Evolutionary conservation across 2,113 vertebrate species (phyloP), one percentile per base, ranked within the genome.

Genomic region (Ageneiosus marmoratus): DNA sequence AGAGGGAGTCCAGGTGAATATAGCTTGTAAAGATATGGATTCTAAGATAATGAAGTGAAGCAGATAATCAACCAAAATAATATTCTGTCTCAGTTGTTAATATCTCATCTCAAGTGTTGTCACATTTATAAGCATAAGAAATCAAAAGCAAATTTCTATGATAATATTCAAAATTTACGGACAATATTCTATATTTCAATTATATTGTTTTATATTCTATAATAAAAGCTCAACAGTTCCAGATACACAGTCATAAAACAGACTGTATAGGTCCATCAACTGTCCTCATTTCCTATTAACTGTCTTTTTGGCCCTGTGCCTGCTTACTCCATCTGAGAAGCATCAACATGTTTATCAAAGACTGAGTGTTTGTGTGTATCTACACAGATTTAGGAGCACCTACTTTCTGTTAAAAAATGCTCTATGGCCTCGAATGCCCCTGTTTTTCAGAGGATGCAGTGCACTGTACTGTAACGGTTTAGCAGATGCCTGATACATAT

Each of bases 311-410:
- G 48, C 77, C 2, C 32, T 70, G 37, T 80, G 85, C 60, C 77
- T 50, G 29, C 27, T 46, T 53, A 18, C 24, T 53, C n/a, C n/a
- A 37, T 50, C 15, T 76, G 24, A 37, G 20, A 80, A 51, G 5
- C 32, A 83, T 79, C 81, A 80, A 81, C 72, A 81, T 81, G 79
- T 81, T 85, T 85, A 85, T 80, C 72, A 69, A 75, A 83, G 75
- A 41, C 4, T 77, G 69, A 78, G 53, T 55, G 70, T 70, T 79
- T 70, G 85, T 83, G 58, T 62, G 70, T 79, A 51, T 46, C 67
- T 44, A 32, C 60, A 80, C 24, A 60, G 62, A 76, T 83, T 46
- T 80, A 78, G 77, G 41, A 79, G 60, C 24, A 69, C 48, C 60
- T 86, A 3, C 24, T 65, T 58, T 80, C 67, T 75, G 69, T 79